A percentile compares a stretch with the other conserved stretches of the same genome.
These are phyloP conservation scores for Rhysida immarginata DNA, from an alignment of 1,140 invertebrate genomes.

Conservation along the genomic window DNA sequence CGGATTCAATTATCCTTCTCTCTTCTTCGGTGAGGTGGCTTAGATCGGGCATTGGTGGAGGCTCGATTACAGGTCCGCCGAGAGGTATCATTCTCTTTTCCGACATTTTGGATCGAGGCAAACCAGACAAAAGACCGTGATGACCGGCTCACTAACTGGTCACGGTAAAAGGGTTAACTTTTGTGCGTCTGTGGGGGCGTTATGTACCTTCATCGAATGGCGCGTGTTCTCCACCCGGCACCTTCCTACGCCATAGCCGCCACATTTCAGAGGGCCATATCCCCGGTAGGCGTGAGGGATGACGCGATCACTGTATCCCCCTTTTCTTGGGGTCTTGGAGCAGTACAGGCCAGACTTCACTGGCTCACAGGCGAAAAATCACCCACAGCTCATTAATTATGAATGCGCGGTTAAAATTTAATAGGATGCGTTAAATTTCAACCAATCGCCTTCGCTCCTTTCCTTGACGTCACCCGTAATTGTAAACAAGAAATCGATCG, in stretches of 20 bases:
- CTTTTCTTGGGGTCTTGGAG: constrained; percentile 6
- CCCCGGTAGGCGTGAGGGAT: not conserved
- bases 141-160: too few species aligned
- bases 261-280: not conserved
- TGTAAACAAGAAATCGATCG: too few species aligned
- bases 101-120: constrained; percentile 9
- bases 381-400: constrained; percentile 13
- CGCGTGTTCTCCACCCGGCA: not conserved
- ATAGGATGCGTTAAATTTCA: constrained; percentile 31
- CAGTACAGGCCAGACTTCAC: constrained; percentile 8
- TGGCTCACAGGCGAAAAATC: not conserved
- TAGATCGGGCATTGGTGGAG: constrained; percentile 66
- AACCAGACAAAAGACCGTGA: constrained; percentile 13
- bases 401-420: constrained; percentile 29
- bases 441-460: constrained; percentile 26
- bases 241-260: not conserved
- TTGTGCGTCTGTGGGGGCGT: not conserved
- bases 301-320: not conserved
- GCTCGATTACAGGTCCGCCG: constrained; percentile 17
- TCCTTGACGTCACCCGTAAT: constrained; percentile 30
- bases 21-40: constrained; percentile 96
- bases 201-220: not conserved
- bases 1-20: constrained; percentile 89
- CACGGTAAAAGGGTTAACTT: not conserved
- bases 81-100: constrained; percentile 16